Evolutionary conservation across 2,888 invertebrate species (phyloP), one percentile per base, ranked within the genome.

Genomic region (Cetonia aurata): DNA sequence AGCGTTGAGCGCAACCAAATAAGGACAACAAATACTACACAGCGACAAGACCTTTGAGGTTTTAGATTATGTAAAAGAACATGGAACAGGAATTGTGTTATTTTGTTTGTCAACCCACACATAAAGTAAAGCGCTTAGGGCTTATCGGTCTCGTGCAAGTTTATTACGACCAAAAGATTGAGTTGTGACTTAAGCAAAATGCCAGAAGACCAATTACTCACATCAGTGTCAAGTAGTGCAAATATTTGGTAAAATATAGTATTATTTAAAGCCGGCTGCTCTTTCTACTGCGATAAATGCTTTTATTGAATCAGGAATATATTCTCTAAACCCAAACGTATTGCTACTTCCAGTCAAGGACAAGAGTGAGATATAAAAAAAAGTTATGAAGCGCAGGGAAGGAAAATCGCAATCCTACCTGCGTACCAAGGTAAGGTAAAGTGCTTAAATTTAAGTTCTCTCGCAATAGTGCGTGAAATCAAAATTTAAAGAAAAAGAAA

Each of bases 101-200:
- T n/a, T 48, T 8, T 48, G 15, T 17, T n/a, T 12, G 6, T 10
- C 46, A 46, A 3, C 13, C 6, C 46, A n/a, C 48, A 48, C 48
- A 4, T 48, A 48, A 48, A n/a, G 48, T 48, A 12, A 2, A 48
- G 48, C 48, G 1, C 13, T 48, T 48, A 10, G 48, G 46, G n/a
- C 85, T 69, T 59, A 68, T 68, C 17, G 66, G 37, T 12, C 57
- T 66, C 12, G 25, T 69, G 1, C 10, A 52, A 17, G 19, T 66
- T 44, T 70, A 71, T 71, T 72, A 70, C 15, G 37, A 67, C 25
- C 62, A 57, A 17, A 67, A 72, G 37, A 41, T 70, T 8, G 42
- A 15, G 19, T 48, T 4, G 4, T 69, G 68, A 66, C 33, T 65
- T 12, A 70, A 42, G 55, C 12, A 13, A 10, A 10, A 68, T 37